Evolutionary conservation across 2,888 invertebrate species (phyloP).

Genomic region (Agrenia bidenticulata): DNA sequence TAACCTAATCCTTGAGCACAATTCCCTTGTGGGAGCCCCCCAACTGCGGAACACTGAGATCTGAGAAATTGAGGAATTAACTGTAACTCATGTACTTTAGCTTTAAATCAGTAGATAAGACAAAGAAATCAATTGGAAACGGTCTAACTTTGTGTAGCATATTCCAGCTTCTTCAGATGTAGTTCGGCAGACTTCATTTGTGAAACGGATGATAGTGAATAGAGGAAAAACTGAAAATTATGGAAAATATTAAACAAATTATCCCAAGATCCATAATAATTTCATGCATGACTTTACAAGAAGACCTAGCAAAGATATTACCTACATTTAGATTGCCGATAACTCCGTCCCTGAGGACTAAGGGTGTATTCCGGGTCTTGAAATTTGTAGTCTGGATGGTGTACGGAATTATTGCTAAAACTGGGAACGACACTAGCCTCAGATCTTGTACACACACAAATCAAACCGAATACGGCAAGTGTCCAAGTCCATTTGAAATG

Average conservation of each 20-base stretch:
- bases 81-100: not conserved
- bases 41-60: constrained; percentile 55
- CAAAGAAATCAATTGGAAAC: constrained; percentile 5
- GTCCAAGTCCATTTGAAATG: too few species aligned
- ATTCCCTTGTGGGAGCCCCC: constrained; percentile 65
- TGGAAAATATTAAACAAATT: too few species aligned
- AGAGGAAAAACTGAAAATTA: constrained; percentile 48
- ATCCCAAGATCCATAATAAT: too few species aligned
- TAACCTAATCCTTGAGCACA: constrained; percentile 73
- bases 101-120: too few species aligned
- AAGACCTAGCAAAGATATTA: not conserved
- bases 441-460: too few species aligned
- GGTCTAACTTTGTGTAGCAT: constrained; percentile 46
- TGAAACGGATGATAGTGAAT: constrained; percentile 62
- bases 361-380: not conserved
- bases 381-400: not conserved
- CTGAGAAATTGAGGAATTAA: constrained; percentile 29
- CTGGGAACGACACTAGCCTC: too few species aligned
- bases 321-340: constrained; percentile 46
- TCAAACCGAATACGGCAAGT: too few species aligned
- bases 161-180: constrained; percentile 47
- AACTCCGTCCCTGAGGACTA: constrained; percentile 31
- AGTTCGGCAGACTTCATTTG: constrained; percentile 60
- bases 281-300: not conserved
- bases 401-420: too few species aligned